Conservation (phyloP, 2,888 invertebrate genomes). For the Conomelus anceps region DNA sequence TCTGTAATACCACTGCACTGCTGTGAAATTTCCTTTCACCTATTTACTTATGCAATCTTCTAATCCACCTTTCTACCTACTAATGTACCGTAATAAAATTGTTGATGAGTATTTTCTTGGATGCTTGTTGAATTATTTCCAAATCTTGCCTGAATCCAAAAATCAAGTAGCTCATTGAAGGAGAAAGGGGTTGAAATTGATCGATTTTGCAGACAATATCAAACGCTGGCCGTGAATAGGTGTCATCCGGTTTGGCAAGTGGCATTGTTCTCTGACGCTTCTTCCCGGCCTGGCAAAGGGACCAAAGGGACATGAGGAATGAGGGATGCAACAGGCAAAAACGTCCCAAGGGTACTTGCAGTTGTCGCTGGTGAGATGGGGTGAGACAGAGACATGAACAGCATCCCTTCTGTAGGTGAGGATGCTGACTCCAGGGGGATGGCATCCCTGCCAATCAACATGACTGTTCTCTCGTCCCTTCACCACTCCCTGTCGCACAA, state of each 20-base stretch:
- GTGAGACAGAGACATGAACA: not conserved
- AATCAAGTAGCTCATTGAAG: not conserved
- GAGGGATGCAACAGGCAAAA: not conserved
- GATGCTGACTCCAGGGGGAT: not conserved
- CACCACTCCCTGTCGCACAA: not conserved
- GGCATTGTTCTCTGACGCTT: not conserved
- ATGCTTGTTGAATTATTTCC: not conserved
- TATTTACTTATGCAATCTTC: too few relatives aligned
- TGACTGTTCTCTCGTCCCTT: not conserved
- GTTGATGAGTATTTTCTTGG: not conserved
- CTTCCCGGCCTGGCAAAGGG: not conserved
- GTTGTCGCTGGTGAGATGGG: not conserved
- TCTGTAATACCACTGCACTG: too few relatives aligned
- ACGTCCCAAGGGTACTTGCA: not conserved
- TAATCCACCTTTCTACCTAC: too few relatives aligned
- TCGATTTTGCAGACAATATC: not conserved
- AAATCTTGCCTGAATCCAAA: too few relatives aligned
- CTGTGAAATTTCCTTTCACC: too few relatives aligned
- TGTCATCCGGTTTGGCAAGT: not conserved
- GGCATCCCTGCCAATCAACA: not conserved
- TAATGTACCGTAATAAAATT: not conserved
- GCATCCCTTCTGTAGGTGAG: too few relatives aligned
- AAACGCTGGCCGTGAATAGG: not conserved
- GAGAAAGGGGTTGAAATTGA: not conserved
- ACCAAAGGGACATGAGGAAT: not conserved